These are phyloP conservation scores for Wasmannia auropunctata DNA, from an alignment of 1,140 invertebrate genomes.

Conservation along the genomic window DNA sequence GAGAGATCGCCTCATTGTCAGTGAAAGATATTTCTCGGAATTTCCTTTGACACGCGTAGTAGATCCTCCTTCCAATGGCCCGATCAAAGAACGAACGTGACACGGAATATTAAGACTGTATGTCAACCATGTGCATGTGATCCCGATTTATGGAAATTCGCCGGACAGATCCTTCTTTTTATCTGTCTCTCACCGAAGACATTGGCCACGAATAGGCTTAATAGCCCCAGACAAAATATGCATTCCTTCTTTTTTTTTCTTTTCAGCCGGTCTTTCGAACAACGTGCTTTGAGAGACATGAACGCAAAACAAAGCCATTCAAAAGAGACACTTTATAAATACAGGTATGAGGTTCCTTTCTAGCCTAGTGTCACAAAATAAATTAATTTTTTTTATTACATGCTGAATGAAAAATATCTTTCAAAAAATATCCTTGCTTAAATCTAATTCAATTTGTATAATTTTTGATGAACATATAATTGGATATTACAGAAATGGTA, in stretches of 20 bases:
- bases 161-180: background rate
- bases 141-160: background rate
- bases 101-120: background rate
- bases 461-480: background rate
- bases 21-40: background rate
- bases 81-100: slow-evolving; percentile 3
- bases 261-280: background rate
- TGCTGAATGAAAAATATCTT: background rate
- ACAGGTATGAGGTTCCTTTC: background rate
- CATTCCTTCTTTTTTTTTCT: background rate
- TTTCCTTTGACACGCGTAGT: background rate
- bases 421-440: background rate
- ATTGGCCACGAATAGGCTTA: background rate
- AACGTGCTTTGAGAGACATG: background rate
- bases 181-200: background rate
- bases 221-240: background rate
- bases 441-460: background rate
- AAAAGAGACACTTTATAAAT: background rate
- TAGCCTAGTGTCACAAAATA: background rate
- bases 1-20: background rate
- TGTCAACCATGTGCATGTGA: background rate
- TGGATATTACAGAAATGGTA: background rate
- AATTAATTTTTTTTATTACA: background rate
- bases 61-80: background rate
- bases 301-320: background rate